Evolutionary conservation across 2,113 vertebrate genomes (phyloP), one percentile per base, ranked within the genome.

Genomic region (Pomatorhinus ruficollis): DNA sequence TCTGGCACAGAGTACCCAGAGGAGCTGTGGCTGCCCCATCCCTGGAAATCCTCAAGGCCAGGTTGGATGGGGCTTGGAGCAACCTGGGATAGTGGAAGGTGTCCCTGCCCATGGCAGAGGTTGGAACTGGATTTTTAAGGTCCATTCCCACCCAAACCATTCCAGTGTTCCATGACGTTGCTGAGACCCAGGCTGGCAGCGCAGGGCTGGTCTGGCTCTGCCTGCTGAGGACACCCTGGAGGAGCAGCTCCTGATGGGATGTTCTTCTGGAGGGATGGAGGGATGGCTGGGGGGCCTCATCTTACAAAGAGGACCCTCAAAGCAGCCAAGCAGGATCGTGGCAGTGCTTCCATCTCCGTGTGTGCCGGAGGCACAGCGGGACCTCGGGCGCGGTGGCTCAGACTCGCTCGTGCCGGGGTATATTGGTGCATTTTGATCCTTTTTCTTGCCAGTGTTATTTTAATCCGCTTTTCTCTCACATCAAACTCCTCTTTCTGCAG

Each of bases 391-490:
- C 1, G 19, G 6, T 0, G 15, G 15, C 27, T 72, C 89, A 2
- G 7, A 1, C 74, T 60, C 54, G 8, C 80, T 11, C 68, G 31
- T 61, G 7, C 83, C 68, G 2, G 59, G 75, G 24, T 33, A 0
- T 15, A 4, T 31, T 3, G 61, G 19, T 15, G 5, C 11, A 3
- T 68, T 72, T 80, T 82, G 49, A 76, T 80, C 45, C 56, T 75
- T 68, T 50, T 82, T 89, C 42, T 39, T 10, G 9, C 59, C 57
- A 1, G n/a, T 30, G 71, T 89, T 92, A 83, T 92, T 95, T 96
- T 88, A 76, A 86, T 93, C 95, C 24, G 53, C 80, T 83, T 89
- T 91, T 94, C 92, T 78, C 81, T 78, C 47, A 71, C 93, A 85
- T 87, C 92, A 94, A 89, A 71, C 94, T 50, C 72, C 39, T 65